Base-by-base conservation (phyloP, 2,797 vertebrate species). In the Pangasius sanitwongsei region DNA sequence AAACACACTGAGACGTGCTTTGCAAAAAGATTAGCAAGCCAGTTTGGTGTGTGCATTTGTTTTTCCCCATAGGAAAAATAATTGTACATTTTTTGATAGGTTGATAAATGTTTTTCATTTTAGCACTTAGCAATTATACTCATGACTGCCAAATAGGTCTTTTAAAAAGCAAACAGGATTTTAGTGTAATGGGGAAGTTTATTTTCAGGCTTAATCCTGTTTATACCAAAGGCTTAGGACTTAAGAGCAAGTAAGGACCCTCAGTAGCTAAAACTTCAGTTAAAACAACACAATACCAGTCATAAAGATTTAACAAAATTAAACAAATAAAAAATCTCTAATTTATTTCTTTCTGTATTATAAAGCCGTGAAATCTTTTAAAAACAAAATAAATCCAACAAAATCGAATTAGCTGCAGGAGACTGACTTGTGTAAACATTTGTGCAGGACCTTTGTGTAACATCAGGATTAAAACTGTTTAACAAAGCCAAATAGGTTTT, bases 91-190 rank as follows among this genome's bases (percentile, higher is more conserved):
- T 70, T 86, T 61, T 44, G 7, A 75, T 86, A 74, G 34, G 53
- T 59, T 86, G 85, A 59, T 59, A 44, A 77, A 75, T 57, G 77
- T 37, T 31, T 70, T 87, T 87, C 31, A 81, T 87, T 87, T 81
- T 41, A 81, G 50, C 12, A 81, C 72, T 67, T 69, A 67, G 20
- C 9, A 53, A 34, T 84, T 83, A n/a, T n/a, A 15, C 44, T 53
- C 78, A 18, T 37, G 80, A 50, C 67, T 61, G 37, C 53, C 67
- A 88, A 63, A 74, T 15, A 41, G 34, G 25, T 44, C 50, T 74
- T 72, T 70, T n/a, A 72, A 74, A 87, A 77, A 37, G 1, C 8
- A 78, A 57, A 65, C 59, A 77, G 50, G 53, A 72, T 83, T 83
- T 87, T 25, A 70, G 28, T 83, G 61, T 31, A 53, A 82, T 85